A percentile compares a stretch with the other conserved stretches of the same genome.
Conservation (phyloP, 2,888 invertebrate genomes). For the Hirudinaria manillensis region DNA sequence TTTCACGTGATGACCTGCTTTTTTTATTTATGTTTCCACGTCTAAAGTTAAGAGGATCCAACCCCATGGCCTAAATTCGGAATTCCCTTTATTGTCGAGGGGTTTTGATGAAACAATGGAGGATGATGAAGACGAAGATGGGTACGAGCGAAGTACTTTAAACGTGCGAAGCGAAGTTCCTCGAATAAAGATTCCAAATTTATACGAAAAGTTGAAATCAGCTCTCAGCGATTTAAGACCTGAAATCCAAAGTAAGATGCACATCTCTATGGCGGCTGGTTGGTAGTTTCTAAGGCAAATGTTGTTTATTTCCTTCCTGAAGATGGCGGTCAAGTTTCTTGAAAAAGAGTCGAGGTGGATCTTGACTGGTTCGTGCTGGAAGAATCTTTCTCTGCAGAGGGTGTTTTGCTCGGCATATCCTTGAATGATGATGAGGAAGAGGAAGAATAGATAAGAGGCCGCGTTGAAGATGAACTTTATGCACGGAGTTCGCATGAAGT, state of each 20-base stretch:
- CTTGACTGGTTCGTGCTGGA: neutral
- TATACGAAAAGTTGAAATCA: neutral
- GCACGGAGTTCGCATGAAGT: slow-evolving; percentile 48
- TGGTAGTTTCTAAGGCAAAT: slow-evolving; percentile 36
- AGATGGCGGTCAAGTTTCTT: slow-evolving; percentile 15
- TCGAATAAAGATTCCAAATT: neutral
- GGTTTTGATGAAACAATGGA: no score
- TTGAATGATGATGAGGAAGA: slow-evolving; percentile 43
- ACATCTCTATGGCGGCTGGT: slow-evolving; percentile 35
- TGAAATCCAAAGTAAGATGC: slow-evolving; percentile 37
- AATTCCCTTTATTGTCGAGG: no score
- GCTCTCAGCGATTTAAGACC: slow-evolving; percentile 28
- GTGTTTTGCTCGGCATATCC: slow-evolving; percentile 37
- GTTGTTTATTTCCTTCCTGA: neutral
- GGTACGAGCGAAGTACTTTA: neutral
- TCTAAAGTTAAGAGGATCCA: no score
- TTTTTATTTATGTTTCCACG: no score
- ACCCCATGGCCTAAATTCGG: no score
- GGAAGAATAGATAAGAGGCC: slow-evolving; percentile 47
- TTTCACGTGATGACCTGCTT: no score
- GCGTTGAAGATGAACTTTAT: slow-evolving; percentile 51
- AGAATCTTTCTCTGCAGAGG: slow-evolving; percentile 29
- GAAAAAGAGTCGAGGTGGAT: slow-evolving; percentile 18
- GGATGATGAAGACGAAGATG: no score
- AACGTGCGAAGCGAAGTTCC: neutral